phyloP scores from a whole-genome alignment of 2,797 vertebrate species.

The Halcyon badia region DNA sequence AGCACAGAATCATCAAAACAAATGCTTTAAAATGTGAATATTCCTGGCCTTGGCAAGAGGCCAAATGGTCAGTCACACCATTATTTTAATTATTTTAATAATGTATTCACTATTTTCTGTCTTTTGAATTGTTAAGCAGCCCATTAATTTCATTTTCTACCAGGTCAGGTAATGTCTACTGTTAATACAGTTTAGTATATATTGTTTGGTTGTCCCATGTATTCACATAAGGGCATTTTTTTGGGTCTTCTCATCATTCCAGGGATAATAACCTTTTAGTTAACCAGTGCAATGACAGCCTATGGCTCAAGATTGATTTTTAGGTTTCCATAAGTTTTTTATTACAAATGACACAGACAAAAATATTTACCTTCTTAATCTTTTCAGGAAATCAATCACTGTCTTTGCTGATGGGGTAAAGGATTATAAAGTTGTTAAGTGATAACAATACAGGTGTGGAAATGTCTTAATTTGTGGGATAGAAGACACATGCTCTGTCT shows the following conservation, averaged over 20 bases:
- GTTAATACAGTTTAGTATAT: not conserved
- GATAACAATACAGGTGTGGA: not conserved
- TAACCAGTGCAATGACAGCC: not conserved
- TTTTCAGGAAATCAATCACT: not conserved
- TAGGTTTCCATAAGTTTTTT: not conserved
- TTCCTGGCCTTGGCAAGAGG: not conserved
- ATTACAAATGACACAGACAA: not conserved
- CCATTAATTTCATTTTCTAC: not conserved
- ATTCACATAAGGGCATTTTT: not conserved
- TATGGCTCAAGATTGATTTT: not conserved
- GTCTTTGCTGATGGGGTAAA: not conserved
- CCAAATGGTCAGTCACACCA: not conserved
- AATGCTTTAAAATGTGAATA: not conserved
- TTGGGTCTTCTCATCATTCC: not conserved
- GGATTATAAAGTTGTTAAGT: not conserved
- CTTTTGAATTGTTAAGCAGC: not conserved
- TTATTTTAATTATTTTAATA: not conserved
- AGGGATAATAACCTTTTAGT: not conserved
- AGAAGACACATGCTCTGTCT: not conserved
- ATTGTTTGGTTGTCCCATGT: not conserved
- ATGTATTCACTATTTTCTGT: not conserved
- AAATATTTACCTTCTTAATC: not conserved
- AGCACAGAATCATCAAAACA: not conserved
- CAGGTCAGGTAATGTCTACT: fast-evolving
- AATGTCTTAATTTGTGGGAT: not conserved